Evolutionary conservation across 2,888 invertebrate species (phyloP).

Genomic region (Syrphus vitripennis): DNA sequence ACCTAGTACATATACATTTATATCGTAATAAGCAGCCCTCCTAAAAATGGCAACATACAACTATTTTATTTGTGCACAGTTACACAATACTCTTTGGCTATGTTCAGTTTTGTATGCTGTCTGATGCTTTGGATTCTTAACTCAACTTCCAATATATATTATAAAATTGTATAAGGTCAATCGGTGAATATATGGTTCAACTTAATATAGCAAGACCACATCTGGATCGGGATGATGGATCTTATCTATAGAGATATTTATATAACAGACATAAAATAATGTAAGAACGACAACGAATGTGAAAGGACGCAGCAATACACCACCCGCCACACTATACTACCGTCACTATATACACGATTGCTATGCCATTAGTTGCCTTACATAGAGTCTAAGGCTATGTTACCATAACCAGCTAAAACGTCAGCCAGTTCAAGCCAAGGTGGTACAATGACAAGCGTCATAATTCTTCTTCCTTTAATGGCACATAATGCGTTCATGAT

Average conservation of each 20-base stretch:
- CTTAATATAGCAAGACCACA: conserved; percentile 41
- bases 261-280: conserved; percentile 46
- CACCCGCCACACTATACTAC: conserved; percentile 44
- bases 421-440: not conserved
- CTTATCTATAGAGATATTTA: not conserved
- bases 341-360: not conserved
- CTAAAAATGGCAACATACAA: conserved; percentile 51
- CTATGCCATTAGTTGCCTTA: not conserved
- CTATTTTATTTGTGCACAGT: conserved; percentile 54
- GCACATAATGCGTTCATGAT: not conserved
- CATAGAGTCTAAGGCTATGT: not conserved
- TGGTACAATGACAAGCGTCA: conserved; percentile 15
- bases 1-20: not conserved
- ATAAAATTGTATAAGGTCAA: conserved; percentile 38
- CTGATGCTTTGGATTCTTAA: conserved; percentile 34
- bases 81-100: conserved; percentile 42
- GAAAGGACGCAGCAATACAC: conserved; percentile 27
- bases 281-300: conserved; percentile 29
- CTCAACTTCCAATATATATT: conserved; percentile 29
- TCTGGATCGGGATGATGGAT: conserved; percentile 12
- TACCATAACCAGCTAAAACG: not conserved
- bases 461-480: conserved; percentile 28
- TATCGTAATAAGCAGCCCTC: conserved; percentile 48
- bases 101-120: not conserved
- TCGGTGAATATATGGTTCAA: conserved; percentile 42